Base-by-base conservation (phyloP, 2,113 vertebrate genomes). In the Calyptommatus sinebrachiatus region DNA sequence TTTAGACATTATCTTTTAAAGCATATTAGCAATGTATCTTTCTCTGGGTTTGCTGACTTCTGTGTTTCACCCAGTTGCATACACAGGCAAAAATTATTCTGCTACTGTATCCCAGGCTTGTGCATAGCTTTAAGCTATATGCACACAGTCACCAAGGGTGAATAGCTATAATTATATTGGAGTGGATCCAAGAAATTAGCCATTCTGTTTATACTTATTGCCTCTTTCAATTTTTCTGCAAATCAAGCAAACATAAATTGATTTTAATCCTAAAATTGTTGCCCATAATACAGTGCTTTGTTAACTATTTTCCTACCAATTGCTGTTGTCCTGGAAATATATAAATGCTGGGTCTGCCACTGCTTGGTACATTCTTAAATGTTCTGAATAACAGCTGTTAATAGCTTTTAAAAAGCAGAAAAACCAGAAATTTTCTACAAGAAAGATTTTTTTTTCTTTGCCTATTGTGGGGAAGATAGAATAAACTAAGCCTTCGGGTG, bases 121-220 rank as follows among this genome's bases (percentile, higher is more conserved):
- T 92, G 96, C 95, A 96, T 94, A 95, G 95, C 95, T 96, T 96
- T 94, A 90, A 96, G 94, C 96, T 96, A 95, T 95, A 94, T 94
- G 94, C 45, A 65, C 22, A 22, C 94, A 95, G 96, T 98, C 97
- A 97, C 96, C 22, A 95, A 96, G 96, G 96, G 97, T 97, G 97
- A 97, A 96, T 91, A 96, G 86, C 92, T 98, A 95, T 98, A 97
- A 99, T 99, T 98, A 96, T 95, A 96, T 96, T 99, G 97, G 96
- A 98, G 89, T 81, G 86, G 89, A 92, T 94, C 93, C 93, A 95
- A 94, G 88, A 94, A 94, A 92, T 92, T 91, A 92, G 88, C 91
- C 89, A 90, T 96, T 95, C 96, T 94, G 95, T 97, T 97, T 97
- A 96, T 95, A 96, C 92, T 95, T 95, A 91, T 93, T 93, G 95